A percentile compares a stretch with the other conserved stretches of the same genome.
phyloP scores from a whole-genome alignment of 2,888 invertebrate genomes.

The Drosophila hawaiiensis region DNA sequence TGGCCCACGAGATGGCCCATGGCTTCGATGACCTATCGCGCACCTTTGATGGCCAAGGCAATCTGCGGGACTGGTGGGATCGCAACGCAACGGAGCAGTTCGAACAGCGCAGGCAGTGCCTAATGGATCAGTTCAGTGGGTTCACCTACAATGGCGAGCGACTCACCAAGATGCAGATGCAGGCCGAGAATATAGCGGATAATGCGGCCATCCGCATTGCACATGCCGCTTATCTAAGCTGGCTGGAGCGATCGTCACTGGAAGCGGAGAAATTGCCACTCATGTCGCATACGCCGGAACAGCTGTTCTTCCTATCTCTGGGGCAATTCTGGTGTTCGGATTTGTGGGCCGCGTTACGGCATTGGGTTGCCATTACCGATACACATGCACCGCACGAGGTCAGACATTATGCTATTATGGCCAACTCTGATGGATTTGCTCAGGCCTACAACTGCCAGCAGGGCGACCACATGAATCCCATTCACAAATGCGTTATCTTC shows the following conservation, averaged over 20 bases:
- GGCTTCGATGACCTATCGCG: conserved; percentile 80
- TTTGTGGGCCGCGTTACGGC: conserved; percentile 41
- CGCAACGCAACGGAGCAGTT: conserved; percentile 66
- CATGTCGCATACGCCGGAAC: conserved; percentile 68
- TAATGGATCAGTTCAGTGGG: conserved; percentile 74
- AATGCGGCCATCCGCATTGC: conserved; percentile 82
- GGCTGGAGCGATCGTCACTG: conserved; percentile 54
- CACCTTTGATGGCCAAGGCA: conserved; percentile 75
- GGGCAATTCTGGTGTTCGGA: conserved; percentile 80
- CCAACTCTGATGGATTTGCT: conserved; percentile 76
- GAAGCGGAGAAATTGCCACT: conserved; percentile 69
- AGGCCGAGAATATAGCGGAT: conserved; percentile 82
- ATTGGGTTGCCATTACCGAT: conserved; percentile 39
- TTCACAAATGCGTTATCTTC: conserved; percentile 76
- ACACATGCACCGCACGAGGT: conserved; percentile 72
- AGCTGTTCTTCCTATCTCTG: conserved; percentile 81
- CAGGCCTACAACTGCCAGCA: conserved; percentile 70
- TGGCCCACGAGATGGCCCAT: conserved; percentile 82
- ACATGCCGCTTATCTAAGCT: conserved; percentile 74
- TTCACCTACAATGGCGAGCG: conserved; percentile 46
- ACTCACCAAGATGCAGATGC: conserved; percentile 51
- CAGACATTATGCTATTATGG: conserved; percentile 75
- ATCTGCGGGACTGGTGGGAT: conserved; percentile 80
- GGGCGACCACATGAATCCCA: conserved; percentile 78
- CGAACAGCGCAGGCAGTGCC: conserved; percentile 71